These are phyloP conservation scores for Dasyurus viverrinus DNA, from an alignment of 2,113 vertebrate genomes.

Conservation along the genomic window DNA sequence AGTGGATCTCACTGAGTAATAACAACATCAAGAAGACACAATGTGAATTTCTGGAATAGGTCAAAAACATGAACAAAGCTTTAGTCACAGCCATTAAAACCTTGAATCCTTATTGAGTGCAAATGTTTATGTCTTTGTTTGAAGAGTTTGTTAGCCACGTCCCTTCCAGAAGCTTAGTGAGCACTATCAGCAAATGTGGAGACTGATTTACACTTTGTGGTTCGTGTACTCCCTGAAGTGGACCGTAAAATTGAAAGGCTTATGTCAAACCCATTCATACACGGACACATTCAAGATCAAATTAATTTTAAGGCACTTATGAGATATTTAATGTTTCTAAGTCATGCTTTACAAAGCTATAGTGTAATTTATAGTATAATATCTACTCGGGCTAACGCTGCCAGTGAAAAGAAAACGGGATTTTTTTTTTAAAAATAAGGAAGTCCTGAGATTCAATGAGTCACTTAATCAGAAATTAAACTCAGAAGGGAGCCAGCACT, in stretches of 20 bases:
- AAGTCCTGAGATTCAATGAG: constrained; percentile 60
- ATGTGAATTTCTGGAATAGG: not conserved
- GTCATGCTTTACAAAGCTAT: constrained; percentile 79
- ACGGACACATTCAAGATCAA: constrained; percentile 79
- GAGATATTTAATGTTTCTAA: constrained; percentile 77
- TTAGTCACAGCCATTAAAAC: not conserved
- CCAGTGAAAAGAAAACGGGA: constrained; percentile 59
- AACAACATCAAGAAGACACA: not conserved
- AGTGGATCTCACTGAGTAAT: not conserved
- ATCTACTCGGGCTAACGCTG: constrained; percentile 72
- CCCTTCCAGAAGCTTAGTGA: constrained; percentile 69
- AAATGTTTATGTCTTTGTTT: constrained; percentile 68
- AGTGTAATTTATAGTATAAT: constrained; percentile 76
- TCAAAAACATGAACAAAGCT: not conserved
- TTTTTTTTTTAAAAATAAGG: constrained; percentile 62
- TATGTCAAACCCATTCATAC: constrained; percentile 80
- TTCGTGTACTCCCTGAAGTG: constrained; percentile 75
- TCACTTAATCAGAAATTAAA: constrained; percentile 66
- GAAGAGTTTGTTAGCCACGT: constrained; percentile 61
- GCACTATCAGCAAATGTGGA: constrained; percentile 67
- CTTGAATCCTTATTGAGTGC: constrained; percentile 26
- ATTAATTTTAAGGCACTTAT: constrained; percentile 84
- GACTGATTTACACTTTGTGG: constrained; percentile 80
- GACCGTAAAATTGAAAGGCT: constrained; percentile 80
- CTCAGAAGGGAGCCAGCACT: constrained; percentile 61